Evolutionary conservation across 2,113 vertebrate species (phyloP).

Genomic region (Laterallus jamaicensis): DNA sequence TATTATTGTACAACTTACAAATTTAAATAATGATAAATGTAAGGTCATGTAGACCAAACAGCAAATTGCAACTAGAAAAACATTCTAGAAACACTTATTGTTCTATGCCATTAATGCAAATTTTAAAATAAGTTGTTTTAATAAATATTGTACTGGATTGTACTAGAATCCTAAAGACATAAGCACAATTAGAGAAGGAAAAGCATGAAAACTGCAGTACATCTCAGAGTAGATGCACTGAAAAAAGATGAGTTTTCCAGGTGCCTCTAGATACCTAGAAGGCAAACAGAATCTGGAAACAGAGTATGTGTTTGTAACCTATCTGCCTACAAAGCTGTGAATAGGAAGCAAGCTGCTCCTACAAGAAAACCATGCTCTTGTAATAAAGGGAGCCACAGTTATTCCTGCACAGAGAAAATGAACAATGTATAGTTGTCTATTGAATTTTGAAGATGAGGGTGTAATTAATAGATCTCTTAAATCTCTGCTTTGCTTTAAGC

Average conservation of each 20-base stretch:
- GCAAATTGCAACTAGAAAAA: not conserved
- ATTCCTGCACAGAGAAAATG: not conserved
- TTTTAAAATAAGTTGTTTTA: not conserved
- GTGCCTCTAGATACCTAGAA: not conserved
- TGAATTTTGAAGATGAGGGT: not conserved
- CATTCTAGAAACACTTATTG: not conserved
- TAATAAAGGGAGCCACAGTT: not conserved
- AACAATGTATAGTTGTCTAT: rapidly evolving
- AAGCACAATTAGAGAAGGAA: not conserved
- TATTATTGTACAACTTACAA: not conserved
- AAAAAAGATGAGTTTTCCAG: not conserved
- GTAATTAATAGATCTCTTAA: not conserved
- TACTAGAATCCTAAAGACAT: not conserved
- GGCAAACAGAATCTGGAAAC: not conserved
- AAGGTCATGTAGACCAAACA: not conserved
- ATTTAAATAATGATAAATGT: too few species aligned
- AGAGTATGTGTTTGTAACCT: not conserved
- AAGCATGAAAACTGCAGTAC: not conserved
- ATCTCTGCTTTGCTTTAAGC: not conserved
- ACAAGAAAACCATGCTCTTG: not conserved
- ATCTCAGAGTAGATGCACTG: not conserved
- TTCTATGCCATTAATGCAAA: not conserved
- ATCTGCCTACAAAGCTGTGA: not conserved
- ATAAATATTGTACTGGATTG: not conserved
- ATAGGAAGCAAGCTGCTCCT: not conserved